Evolutionary conservation across 2,888 invertebrate genomes (phyloP).

Genomic region (Drosophila nr. medialis): DNA sequence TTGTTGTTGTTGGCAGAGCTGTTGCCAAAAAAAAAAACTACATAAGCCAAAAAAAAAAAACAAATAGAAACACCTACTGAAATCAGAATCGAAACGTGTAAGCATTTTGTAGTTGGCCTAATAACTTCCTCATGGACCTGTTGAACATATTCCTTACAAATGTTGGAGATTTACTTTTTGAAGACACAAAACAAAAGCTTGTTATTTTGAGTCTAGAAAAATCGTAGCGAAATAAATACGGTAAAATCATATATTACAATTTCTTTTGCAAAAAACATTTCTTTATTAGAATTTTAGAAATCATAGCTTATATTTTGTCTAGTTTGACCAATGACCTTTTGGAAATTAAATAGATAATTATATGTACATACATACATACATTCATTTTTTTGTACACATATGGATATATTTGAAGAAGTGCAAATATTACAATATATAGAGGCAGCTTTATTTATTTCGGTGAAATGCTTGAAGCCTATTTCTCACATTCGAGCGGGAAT

Average conservation of each 20-base stretch:
- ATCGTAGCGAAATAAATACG: neutral
- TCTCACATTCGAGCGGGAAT: neutral
- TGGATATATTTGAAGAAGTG: neutral
- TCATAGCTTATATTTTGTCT: neutral
- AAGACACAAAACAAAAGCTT: neutral
- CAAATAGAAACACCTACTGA: conserved; percentile 16
- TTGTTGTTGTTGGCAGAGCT: conserved; percentile 14
- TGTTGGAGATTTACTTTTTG: neutral
- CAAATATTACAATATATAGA: neutral
- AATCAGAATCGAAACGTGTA: conserved; percentile 30
- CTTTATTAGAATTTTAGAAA: neutral
- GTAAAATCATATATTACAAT: neutral
- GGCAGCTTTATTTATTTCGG: too few species aligned
- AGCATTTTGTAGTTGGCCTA: conserved; percentile 41
- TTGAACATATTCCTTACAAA: neutral
- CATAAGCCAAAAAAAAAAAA: neutral
- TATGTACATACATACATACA: too few species aligned
- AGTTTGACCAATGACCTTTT: neutral
- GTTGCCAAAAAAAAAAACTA: conserved; percentile 1
- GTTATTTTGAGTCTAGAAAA: neutral
- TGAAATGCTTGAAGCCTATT: neutral
- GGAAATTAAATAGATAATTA: too few species aligned
- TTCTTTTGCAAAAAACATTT: neutral
- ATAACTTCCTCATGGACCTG: conserved; percentile 16
- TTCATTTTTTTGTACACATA: too few species aligned